Evolutionary conservation across 92 coral and sea anemone genomes (phyloP), one percentile per base, ranked within the genome.

Genomic region (Bergia sp.): DNA sequence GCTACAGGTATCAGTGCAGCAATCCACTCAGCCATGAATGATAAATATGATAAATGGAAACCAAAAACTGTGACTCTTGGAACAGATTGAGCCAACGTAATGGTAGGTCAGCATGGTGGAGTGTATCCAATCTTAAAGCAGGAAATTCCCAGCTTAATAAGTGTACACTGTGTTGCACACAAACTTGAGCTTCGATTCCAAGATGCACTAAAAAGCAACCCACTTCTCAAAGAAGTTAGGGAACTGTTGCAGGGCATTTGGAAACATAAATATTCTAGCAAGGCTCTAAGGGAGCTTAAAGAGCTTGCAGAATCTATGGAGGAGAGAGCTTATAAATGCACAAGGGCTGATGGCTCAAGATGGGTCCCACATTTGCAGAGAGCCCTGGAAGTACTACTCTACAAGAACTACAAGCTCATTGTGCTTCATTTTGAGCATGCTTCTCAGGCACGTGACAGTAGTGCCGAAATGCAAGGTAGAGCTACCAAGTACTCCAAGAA

Each of bases 261-360:
- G 92, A 85, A 90, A 85, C 89, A 90, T 79, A 65, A 88, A 78
- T 85, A 85, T 78, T 90, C 90, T 61, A 55, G 77, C 57, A 88
- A 88, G 79, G 89, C 91, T 73, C 76, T 89, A 82, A 76, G 89
- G 65, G 91, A 89, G 77, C 89, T 89, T 80, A 75, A 76, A 80
- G 85, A 83, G 83, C 89, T 89, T 61, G 91, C 85, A 84, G 89
- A 89, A 76, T 75, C 86, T 39, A 85, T 89, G 86, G 89, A 89
- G 86, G 85, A 57, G 57, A 85, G 50, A 77, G 76, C 86, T 83
- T 83, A 85, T 57, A 86, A 89, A 76, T 86, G 87, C 42, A 80
- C 89, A 86, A 90, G 67, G 61, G 89, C 88, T 79, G 90, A 80
- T 90, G 92, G 92, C 20, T 86, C 73, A 39, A 81, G 92, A 77